Evolutionary conservation across 2,888 invertebrate genomes (phyloP).

Genomic region (Bursaphelenchus okinawaensis): DNA sequence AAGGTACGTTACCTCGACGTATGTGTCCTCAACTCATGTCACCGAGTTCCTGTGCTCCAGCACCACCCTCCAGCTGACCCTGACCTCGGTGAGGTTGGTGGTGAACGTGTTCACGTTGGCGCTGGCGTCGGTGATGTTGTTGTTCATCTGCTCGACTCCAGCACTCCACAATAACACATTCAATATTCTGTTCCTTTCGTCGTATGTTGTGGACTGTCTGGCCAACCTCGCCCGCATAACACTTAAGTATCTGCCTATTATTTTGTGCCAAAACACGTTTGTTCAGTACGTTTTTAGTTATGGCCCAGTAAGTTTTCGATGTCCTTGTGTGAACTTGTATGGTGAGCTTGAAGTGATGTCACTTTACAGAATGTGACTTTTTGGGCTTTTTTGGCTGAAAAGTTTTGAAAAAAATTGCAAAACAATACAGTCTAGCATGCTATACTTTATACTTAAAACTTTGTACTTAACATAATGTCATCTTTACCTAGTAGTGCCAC

Average conservation of each 20-base stretch:
- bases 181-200: slow-evolving; percentile 9
- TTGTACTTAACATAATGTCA: neutral
- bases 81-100: neutral
- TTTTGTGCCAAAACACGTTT: neutral
- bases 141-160: slow-evolving; percentile 3
- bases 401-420: too few relatives aligned
- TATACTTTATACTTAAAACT: too few relatives aligned
- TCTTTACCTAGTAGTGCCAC: neutral
- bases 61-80: neutral
- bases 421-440: too few relatives aligned
- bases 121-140: slow-evolving; percentile 5
- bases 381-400: too few relatives aligned
- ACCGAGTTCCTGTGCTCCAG: neutral
- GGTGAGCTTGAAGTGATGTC: too few relatives aligned
- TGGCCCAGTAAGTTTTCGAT: slow-evolving; percentile 1
- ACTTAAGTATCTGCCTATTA: slow-evolving; percentile 4
- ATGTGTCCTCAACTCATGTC: too few relatives aligned
- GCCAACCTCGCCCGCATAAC: slow-evolving; percentile 5
- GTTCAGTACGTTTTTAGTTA: neutral
- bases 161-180: slow-evolving; percentile 12
- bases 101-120: slow-evolving; percentile 1
- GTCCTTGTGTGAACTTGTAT: too few relatives aligned
- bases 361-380: too few relatives aligned
- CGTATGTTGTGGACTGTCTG: slow-evolving; percentile 12
- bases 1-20: neutral